Percentiles rank a stretch among this genome's conserved stretches.
Conservation (phyloP, 1,140 invertebrate genomes). For the Pseudomyrmex gracilis region DNA sequence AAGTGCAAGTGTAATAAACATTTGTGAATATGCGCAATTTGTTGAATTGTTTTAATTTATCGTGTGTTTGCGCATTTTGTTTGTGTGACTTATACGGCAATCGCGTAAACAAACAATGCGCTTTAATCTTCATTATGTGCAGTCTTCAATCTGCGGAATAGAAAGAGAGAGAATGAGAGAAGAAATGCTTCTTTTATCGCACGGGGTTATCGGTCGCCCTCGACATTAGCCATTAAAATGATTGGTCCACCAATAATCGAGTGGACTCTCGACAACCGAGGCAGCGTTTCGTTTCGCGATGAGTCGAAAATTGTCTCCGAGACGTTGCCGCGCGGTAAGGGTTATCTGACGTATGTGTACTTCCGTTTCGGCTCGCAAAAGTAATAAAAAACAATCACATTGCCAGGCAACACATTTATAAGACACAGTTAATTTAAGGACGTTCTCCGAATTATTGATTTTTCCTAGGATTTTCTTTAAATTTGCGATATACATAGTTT, state of each 20-base stretch:
- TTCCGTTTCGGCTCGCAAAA: conserved; percentile 16
- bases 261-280: conserved; percentile 62
- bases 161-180: conserved; percentile 6
- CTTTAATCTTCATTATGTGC: conserved; percentile 13
- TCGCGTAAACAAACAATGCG: conserved; percentile 21
- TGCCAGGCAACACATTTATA: neutral
- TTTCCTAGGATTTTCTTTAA: too few relatives aligned
- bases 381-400: neutral
- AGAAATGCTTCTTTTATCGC: conserved; percentile 69
- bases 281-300: conserved; percentile 66
- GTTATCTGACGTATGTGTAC: neutral
- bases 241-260: conserved; percentile 72
- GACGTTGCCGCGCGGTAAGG: conserved; percentile 46
- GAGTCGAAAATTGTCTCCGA: conserved; percentile 57
- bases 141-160: conserved; percentile 30
- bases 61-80: neutral
- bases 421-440: too few relatives aligned
- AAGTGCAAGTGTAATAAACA: neutral
- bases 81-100: neutral
- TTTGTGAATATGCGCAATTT: neutral
- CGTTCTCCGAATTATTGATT: too few relatives aligned
- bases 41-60: neutral
- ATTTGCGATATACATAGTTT: too few relatives aligned
- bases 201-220: conserved; percentile 76
- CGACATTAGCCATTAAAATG: conserved; percentile 75